Conservation (phyloP, 2,888 invertebrate genomes). For the Polietes domitor region DNA sequence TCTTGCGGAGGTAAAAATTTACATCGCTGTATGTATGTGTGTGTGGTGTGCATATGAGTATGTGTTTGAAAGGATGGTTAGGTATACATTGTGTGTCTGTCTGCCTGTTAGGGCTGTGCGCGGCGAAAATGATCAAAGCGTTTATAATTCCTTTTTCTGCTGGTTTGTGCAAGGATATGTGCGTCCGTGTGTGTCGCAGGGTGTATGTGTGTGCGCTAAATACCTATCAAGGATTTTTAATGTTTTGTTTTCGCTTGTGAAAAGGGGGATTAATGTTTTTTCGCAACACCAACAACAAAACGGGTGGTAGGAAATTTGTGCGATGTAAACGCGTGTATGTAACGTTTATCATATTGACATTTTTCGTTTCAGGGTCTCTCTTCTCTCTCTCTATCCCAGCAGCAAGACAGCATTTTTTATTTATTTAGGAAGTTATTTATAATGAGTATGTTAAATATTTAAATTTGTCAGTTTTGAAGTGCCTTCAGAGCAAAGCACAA, state of each 20-base stretch:
- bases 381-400: not conserved
- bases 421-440: constrained; percentile 66
- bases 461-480: constrained; percentile 55
- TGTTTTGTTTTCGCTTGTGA: constrained; percentile 46
- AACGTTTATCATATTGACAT: constrained; percentile 41
- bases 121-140: constrained; percentile 39
- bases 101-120: constrained; percentile 9
- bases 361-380: constrained; percentile 13
- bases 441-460: constrained; percentile 69
- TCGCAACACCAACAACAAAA: constrained; percentile 21
- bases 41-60: too few relatives aligned
- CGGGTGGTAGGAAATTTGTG: constrained; percentile 22
- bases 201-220: constrained; percentile 44
- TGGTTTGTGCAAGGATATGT: not conserved
- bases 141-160: constrained; percentile 40
- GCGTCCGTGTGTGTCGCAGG: constrained; percentile 24
- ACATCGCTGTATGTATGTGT: not conserved
- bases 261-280: constrained; percentile 32
- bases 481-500: not conserved
- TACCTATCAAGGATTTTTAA: constrained; percentile 65
- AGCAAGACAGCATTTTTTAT: constrained; percentile 44
- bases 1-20: not conserved
- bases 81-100: constrained; percentile 23
- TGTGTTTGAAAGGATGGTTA: too few relatives aligned
- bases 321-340: constrained; percentile 15